These are phyloP conservation scores for Selenia dentaria DNA, from an alignment of 2,888 invertebrate genomes.

Conservation along the genomic window DNA sequence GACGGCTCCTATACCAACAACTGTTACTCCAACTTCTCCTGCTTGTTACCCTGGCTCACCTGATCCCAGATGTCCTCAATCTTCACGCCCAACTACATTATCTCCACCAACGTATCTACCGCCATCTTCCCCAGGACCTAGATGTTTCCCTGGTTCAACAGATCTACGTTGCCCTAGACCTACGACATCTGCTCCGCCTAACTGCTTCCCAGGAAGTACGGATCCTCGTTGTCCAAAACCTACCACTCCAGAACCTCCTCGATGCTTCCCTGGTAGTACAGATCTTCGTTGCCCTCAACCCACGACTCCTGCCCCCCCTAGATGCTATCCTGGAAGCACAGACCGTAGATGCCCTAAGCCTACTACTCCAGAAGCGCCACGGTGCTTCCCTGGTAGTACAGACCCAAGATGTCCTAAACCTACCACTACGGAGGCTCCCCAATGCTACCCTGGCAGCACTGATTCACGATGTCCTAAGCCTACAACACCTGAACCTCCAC, in stretches of 20 bases:
- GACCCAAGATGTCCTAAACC: conserved; percentile 44
- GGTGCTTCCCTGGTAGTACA: conserved; percentile 33
- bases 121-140: conserved; percentile 34
- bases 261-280: conserved; percentile 27
- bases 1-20: too few species aligned
- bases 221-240: conserved; percentile 47
- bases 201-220: conserved; percentile 30
- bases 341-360: conserved; percentile 19
- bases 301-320: too few species aligned
- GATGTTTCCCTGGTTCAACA: conserved; percentile 29
- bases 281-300: conserved; percentile 2
- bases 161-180: conserved; percentile 42
- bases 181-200: conserved; percentile 39
- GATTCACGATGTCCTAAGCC: conserved; percentile 49
- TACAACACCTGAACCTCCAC: conserved; percentile 42
- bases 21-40: conserved; percentile 36
- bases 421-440: conserved; percentile 35
- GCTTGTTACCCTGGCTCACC: conserved; percentile 33
- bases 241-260: conserved; percentile 40
- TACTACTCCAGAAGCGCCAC: conserved; percentile 40
- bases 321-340: too few species aligned
- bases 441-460: conserved; percentile 53
- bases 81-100: conserved; percentile 44
- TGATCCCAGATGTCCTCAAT: conserved; percentile 42
- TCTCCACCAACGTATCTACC: conserved; percentile 42